These are phyloP conservation scores for Artemisiospiza belli DNA, from an alignment of 2,113 vertebrate genomes.

Conservation along the genomic window DNA sequence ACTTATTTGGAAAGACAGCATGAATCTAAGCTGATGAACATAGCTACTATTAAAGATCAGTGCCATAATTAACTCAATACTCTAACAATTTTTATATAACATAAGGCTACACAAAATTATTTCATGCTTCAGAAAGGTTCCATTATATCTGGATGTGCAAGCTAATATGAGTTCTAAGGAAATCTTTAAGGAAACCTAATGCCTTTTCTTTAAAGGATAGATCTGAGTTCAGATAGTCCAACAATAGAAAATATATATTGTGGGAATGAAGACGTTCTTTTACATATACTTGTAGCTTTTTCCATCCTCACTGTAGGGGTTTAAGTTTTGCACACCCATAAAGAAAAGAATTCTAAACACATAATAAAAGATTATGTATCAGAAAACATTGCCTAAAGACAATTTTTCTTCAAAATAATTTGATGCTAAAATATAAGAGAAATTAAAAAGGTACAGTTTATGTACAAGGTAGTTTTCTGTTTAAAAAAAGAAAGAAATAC, in stretches of 20 bases:
- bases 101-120: constrained; percentile 8
- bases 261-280: not conserved
- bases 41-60: not conserved
- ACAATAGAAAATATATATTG: not conserved
- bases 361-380: not conserved
- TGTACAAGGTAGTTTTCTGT: not conserved
- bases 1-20: constrained; percentile 2
- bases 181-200: not conserved
- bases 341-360: not conserved
- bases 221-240: not conserved
- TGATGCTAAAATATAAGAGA: not conserved
- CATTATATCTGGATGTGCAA: not conserved
- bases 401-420: not conserved
- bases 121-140: constrained; percentile 9
- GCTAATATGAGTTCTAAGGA: not conserved
- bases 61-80: constrained; percentile 19
- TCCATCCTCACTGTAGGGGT: not conserved
- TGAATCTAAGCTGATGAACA: not conserved
- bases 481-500: not conserved
- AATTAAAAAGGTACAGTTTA: accelerated
- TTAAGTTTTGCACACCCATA: not conserved
- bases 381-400: not conserved
- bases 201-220: not conserved
- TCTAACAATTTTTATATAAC: constrained; percentile 43
- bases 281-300: not conserved